A percentile compares a stretch with the other conserved stretches of the same genome.
Conservation (phyloP, 1,140 invertebrate genomes). For the Zaprionus ghesquierei region DNA sequence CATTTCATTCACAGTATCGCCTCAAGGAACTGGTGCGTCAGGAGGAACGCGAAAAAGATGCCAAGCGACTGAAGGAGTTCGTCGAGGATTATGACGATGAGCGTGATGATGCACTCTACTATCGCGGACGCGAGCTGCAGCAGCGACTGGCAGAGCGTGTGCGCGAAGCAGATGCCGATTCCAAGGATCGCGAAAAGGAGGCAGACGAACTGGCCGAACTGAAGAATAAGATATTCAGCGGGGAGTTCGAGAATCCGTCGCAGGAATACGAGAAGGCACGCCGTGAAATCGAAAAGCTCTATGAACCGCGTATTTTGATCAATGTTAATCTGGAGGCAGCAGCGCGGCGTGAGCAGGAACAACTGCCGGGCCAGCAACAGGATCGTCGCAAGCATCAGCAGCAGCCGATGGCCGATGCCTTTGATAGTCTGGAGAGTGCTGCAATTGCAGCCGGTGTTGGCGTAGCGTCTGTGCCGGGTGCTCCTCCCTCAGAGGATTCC, state of each 20-base stretch:
- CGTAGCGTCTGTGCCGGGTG: neutral
- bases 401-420: conserved; percentile 13
- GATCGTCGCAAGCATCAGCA: conserved; percentile 40
- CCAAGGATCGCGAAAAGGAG: conserved; percentile 94
- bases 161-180: conserved; percentile 95
- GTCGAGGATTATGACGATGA: conserved; percentile 99
- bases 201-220: conserved; percentile 96
- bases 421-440: conserved; percentile 27
- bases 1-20: conserved; percentile 84
- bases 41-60: conserved; percentile 93
- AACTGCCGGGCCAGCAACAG: neutral
- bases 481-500: conserved; percentile 55
- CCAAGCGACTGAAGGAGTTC: conserved; percentile 97
- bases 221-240: conserved; percentile 91
- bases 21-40: conserved; percentile 92
- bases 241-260: conserved; percentile 88
- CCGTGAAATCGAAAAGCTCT: conserved; percentile 91
- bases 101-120: conserved; percentile 97
- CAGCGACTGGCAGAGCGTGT: conserved; percentile 94
- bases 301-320: conserved; percentile 91
- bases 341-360: conserved; percentile 22
- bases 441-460: neutral
- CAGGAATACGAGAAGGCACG: conserved; percentile 91
- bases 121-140: conserved; percentile 95
- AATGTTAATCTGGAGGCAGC: conserved; percentile 84